These are phyloP conservation scores for Coleophora flavipennella DNA, from an alignment of 2,888 invertebrate species.

Conservation along the genomic window DNA sequence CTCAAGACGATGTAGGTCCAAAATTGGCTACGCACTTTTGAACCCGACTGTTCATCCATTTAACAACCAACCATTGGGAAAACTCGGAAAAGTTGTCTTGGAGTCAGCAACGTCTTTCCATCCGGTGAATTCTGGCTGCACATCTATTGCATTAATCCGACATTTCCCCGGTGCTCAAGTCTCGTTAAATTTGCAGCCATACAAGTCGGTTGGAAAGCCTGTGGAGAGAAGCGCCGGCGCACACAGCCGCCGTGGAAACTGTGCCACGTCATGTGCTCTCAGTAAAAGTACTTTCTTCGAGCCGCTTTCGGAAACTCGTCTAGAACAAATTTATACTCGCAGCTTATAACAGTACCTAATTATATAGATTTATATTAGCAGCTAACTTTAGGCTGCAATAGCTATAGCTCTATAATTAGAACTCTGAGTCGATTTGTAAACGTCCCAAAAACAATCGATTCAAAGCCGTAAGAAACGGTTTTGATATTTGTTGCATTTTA, in stretches of 20 bases:
- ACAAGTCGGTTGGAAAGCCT: constrained; percentile 43
- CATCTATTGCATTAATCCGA: constrained; percentile 31
- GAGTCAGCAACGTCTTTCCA: constrained; percentile 19
- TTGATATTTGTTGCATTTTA: too few relatives aligned
- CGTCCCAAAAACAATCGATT: constrained; percentile 35
- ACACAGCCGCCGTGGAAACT: constrained; percentile 55
- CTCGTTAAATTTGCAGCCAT: constrained; percentile 37
- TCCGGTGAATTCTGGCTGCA: constrained; percentile 28
- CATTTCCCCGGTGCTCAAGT: constrained; percentile 30
- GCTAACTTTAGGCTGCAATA: too few relatives aligned
- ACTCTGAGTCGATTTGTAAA: constrained; percentile 34
- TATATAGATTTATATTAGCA: too few relatives aligned
- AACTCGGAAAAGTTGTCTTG: constrained; percentile 30
- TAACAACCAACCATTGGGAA: too few relatives aligned
- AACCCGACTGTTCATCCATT: too few relatives aligned
- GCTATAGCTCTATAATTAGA: constrained; percentile 58
- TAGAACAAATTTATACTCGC: constrained; percentile 55
- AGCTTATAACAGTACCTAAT: constrained; percentile 12
- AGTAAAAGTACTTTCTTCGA: constrained; percentile 72
- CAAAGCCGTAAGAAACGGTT: constrained; percentile 14
- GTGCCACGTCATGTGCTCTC: constrained; percentile 57
- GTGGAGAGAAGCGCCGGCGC: constrained; percentile 22
- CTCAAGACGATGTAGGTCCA: too few relatives aligned
- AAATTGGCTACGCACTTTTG: too few relatives aligned
- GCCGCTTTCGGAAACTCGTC: constrained; percentile 67